Percentiles rank a stretch among this genome's conserved stretches.
Conservation (phyloP, 2,888 invertebrate genomes). For the Caenorhabditis uteleia region DNA sequence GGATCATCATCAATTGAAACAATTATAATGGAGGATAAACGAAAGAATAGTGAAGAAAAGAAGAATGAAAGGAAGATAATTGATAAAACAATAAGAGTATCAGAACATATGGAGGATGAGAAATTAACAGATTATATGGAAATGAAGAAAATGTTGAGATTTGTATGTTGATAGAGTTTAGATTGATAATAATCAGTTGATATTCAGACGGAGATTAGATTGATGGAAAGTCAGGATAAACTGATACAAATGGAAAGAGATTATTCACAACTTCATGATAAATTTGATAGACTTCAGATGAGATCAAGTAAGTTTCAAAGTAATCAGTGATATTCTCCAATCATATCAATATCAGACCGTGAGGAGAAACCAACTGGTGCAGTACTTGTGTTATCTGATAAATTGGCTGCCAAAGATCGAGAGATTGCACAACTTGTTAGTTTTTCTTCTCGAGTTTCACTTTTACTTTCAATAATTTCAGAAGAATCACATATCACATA, state of each 20-base stretch:
- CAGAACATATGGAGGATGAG: slow-evolving; percentile 3
- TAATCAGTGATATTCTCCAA: neutral
- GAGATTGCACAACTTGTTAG: slow-evolving; percentile 52
- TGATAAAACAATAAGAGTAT: neutral
- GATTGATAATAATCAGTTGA: neutral
- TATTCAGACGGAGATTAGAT: slow-evolving; percentile 22
- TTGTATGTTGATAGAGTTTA: slow-evolving; percentile 5
- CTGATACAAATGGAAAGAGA: slow-evolving; percentile 23
- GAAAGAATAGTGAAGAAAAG: no score
- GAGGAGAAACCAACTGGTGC: slow-evolving; percentile 42
- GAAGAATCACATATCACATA: slow-evolving; percentile 30
- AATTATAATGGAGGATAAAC: no score
- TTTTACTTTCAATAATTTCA: slow-evolving; percentile 31
- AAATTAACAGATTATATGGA: slow-evolving; percentile 10
- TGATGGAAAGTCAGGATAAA: slow-evolving; percentile 30
- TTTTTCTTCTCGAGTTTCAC: slow-evolving; percentile 16
- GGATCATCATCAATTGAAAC: no score
- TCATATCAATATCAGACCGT: neutral
- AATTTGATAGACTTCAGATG: slow-evolving; percentile 18
- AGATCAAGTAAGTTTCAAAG: slow-evolving; percentile 1
- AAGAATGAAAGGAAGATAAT: neutral
- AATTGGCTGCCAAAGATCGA: slow-evolving; percentile 58
- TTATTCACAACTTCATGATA: slow-evolving; percentile 13
- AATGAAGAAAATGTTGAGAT: slow-evolving; percentile 13
- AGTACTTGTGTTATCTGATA: slow-evolving; percentile 58